Evolutionary conservation across 53 echinoderm and acorn worm species (phyloP).

Genomic region (Echinarachnius parma): DNA sequence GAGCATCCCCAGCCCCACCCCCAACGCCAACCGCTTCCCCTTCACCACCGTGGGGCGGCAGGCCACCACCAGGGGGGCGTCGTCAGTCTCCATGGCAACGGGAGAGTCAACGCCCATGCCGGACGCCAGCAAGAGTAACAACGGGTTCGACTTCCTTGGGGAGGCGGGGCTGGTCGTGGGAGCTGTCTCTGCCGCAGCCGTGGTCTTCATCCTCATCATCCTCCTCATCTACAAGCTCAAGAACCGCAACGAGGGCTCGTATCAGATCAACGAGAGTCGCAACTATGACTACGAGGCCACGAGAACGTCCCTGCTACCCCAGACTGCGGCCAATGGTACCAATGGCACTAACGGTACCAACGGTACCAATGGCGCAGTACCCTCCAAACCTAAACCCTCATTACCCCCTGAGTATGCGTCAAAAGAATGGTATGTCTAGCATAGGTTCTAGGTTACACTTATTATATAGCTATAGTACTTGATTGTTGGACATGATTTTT

Average conservation of each 20-base stretch:
- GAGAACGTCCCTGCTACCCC: conserved; percentile 76
- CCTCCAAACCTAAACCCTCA: conserved; percentile 91
- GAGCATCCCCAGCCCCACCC: conserved; percentile 28
- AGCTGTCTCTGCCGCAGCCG: conserved; percentile 69
- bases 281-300: conserved; percentile 83
- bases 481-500: background rate
- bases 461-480: conserved; percentile 23
- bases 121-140: background rate
- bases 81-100: background rate
- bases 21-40: conserved; percentile 40
- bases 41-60: conserved; percentile 41
- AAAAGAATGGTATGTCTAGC: conserved; percentile 96
- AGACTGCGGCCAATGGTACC: conserved; percentile 46
- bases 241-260: conserved; percentile 97
- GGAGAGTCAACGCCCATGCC: background rate
- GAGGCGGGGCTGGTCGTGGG: conserved; percentile 87
- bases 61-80: background rate
- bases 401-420: conserved; percentile 96
- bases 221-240: conserved; percentile 84
- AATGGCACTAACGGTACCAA: no score
- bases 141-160: conserved; percentile 64
- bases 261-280: conserved; percentile 97
- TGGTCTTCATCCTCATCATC: conserved; percentile 73
- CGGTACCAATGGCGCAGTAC: conserved; percentile 87
- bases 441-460: conserved; percentile 7